phyloP scores from a whole-genome alignment of 1,140 invertebrate species.

The Drosophila sp. region DNA sequence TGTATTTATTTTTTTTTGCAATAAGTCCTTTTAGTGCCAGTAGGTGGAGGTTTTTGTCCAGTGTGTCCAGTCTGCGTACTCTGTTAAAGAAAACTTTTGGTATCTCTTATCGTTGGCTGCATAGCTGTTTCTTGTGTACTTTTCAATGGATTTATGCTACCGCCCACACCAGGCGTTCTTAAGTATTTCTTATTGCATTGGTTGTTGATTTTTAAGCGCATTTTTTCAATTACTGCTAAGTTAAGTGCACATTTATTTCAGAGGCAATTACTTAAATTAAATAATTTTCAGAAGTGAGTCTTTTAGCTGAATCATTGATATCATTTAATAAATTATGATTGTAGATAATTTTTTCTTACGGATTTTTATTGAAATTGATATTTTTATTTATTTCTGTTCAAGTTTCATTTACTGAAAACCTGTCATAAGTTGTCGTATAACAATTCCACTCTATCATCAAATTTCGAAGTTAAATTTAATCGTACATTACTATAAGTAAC shows the following conservation, averaged over 20 bases:
- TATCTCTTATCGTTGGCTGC: conserved; percentile 43
- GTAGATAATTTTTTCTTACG: too few species aligned
- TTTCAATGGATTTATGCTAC: conserved; percentile 32
- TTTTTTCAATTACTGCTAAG: conserved; percentile 50
- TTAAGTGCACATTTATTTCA: conserved; percentile 36
- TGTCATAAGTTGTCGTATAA: too few species aligned
- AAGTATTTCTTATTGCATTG: conserved; percentile 39
- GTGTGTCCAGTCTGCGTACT: conserved; percentile 10
- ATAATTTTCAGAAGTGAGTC: conserved; percentile 44
- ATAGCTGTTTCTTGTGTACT: conserved; percentile 28
- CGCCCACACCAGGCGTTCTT: conserved; percentile 13
- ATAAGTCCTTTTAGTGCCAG: conserved; percentile 10
- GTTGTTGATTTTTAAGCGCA: conserved; percentile 31
- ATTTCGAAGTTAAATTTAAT: too few species aligned
- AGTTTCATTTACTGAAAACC: too few species aligned
- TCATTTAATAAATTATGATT: conserved; percentile 7
- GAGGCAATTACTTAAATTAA: conserved; percentile 53
- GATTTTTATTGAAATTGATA: too few species aligned
- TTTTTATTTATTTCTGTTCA: too few species aligned
- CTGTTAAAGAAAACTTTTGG: conserved; percentile 18
- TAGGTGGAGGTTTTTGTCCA: background rate
- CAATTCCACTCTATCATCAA: too few species aligned
- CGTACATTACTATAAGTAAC: too few species aligned
- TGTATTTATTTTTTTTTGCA: conserved; percentile 20
- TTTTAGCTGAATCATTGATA: background rate